Evolutionary conservation across 2,888 invertebrate genomes (phyloP), one percentile per base, ranked within the genome.

Genomic region (Drosophila peninsularis): DNA sequence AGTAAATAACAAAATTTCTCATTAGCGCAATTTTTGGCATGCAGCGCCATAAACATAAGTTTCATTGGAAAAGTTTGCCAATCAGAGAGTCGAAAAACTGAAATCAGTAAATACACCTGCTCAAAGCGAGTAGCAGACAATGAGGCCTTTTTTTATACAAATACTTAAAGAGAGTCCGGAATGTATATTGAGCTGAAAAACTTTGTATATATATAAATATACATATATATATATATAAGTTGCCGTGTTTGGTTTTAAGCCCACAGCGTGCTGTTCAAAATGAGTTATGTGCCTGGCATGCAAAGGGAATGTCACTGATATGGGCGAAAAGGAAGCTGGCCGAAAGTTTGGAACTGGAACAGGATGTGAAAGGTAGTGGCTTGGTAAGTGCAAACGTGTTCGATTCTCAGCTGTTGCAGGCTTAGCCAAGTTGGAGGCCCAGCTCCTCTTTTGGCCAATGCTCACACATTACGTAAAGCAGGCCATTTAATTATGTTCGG

Each of bases 201-300:
- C 45, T 76, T 71, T 63, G 39, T 24, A 13, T 62, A 41, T 62
- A 47, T 34, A 42, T 32, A 17, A 17, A 11, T 52, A 17, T 69
- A n/a, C 13, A 11, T 11, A 24, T 50, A n/a, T 6, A 19, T 7
- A 17, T 32, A 19, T 19, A 34, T 19, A 11, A 76, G 60, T 62
- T 60, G 53, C 52, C 58, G 53, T 57, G 61, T 67, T 71, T 52
- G 39, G 62, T 61, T 64, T 70, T 60, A 62, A 70, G 64, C 53
- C 63, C 56, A 47, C 27, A 30, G 27, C 30, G 30, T 13, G 30
- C 3, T 42, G 45, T 62, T 68, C 44, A 37, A 81, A 81, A 87
- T 84, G 78, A 80, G 78, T 74, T 84, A 81, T 84, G 84, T 84
- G 83, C 82, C 49, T 50, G 68, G 87, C 73, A 84, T 84, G 68